Conservation (phyloP, 2,797 vertebrate genomes). For the Sarcophilus harrisii region DNA sequence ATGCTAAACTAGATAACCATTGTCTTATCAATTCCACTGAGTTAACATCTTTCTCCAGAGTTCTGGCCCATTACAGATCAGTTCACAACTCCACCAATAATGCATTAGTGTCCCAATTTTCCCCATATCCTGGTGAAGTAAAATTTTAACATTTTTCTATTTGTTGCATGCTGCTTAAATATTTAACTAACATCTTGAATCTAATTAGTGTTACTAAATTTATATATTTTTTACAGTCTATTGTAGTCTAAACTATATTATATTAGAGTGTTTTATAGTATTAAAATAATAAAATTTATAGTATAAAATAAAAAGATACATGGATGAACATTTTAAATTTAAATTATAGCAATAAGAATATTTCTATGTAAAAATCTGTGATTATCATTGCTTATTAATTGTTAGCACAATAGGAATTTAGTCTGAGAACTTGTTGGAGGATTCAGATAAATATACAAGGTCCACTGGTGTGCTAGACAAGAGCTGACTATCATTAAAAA, state of each 20-base stretch:
- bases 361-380: neutral
- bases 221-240: neutral
- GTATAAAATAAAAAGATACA: neutral
- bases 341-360: neutral
- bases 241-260: too few species aligned
- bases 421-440: neutral
- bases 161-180: slow-evolving; percentile 8
- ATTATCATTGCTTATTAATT: slow-evolving; percentile 20
- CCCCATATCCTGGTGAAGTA: slow-evolving; percentile 27
- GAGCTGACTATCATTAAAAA: slow-evolving; percentile 16
- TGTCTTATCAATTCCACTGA: too few species aligned
- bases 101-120: too few species aligned
- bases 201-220: slow-evolving; percentile 32
- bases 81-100: too few species aligned
- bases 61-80: too few species aligned
- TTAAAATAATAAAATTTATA: slow-evolving; percentile 11
- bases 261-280: slow-evolving; percentile 28
- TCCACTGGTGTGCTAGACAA: neutral
- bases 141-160: neutral
- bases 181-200: slow-evolving; percentile 29
- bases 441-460: neutral
- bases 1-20: too few species aligned
- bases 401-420: slow-evolving; percentile 32
- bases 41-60: too few species aligned
- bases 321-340: neutral